Evolutionary conservation across 2,113 vertebrate species (phyloP), one percentile per base, ranked within the genome.

Genomic region (Rhinogobius similis): DNA sequence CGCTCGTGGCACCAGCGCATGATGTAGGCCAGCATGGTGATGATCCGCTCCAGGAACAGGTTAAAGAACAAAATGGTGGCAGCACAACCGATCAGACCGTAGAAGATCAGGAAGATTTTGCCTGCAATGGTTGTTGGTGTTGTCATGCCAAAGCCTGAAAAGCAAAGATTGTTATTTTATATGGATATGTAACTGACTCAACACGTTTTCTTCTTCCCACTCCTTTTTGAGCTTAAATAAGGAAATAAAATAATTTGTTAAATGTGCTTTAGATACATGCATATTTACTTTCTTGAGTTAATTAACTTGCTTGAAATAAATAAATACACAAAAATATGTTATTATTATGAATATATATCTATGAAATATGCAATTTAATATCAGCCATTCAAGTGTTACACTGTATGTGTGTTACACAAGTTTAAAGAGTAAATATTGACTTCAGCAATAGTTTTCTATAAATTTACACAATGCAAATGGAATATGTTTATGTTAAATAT

Each of bases 31-130:
- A 94, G 55, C 92, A 94, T 93, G 1, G 93, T 93, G 86, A 94
- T 93, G 84, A 93, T 92, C 81, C 93, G 87, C 86, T 94, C 93
- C 80, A 94, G 79, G 79, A 94, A 94, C 14, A 94, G 92, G 87
- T 94, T 94, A 48, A 94, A 94, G 86, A 93, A 94, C 67, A 94
- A 90, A 77, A 94, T 94, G 68, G 92, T 93, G 39, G 90, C 90
- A 3, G 93, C 92, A 38, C 93, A 94, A 79, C 93, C 93, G 2
- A 94, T 90, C 38, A 94, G 89, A 26, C 93, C 93, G 0, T 94
- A 94, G 76, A 94, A 92, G 63, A 94, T 93, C 18, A 94, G n/a
- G 78, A 94, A 94, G 59, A 94, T 90, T 73, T 94, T 94, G 14
- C 93, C 93, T 12, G 87, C 82, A 18, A 93, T 86, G 39, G 93